phyloP scores from a whole-genome alignment of 2,888 invertebrate species.

The Cheilosia grossa region DNA sequence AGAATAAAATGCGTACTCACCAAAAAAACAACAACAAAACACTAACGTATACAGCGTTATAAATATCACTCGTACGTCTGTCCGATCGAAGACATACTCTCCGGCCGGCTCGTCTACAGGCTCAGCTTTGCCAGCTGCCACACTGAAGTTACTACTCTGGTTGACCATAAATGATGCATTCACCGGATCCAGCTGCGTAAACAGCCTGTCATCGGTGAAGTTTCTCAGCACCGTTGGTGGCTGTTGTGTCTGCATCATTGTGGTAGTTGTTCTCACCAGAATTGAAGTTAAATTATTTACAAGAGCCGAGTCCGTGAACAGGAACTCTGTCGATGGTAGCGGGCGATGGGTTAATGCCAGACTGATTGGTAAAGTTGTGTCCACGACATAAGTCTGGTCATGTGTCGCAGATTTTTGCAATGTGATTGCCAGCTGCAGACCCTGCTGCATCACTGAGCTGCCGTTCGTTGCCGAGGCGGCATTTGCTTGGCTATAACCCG shows the following conservation, averaged over 20 bases:
- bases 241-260: constrained; percentile 8
- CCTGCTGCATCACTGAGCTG: constrained; percentile 11
- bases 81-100: constrained; percentile 90
- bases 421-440: constrained; percentile 39
- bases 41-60: constrained; percentile 90
- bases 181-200: constrained; percentile 49
- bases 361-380: constrained; percentile 1
- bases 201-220: constrained; percentile 54
- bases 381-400: not conserved
- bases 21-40: constrained; percentile 92
- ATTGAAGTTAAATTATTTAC: constrained; percentile 51
- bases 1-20: constrained; percentile 85
- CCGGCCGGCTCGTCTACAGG: constrained; percentile 78
- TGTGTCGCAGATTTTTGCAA: constrained; percentile 24
- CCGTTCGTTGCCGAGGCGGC: constrained; percentile 50
- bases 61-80: constrained; percentile 89
- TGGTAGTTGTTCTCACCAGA: constrained; percentile 33
- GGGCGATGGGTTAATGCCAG: constrained; percentile 19
- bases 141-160: constrained; percentile 37
- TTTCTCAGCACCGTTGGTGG: constrained; percentile 10
- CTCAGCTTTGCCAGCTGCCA: constrained; percentile 15
- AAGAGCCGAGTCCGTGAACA: constrained; percentile 7
- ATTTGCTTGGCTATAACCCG: constrained; percentile 8
- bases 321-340: constrained; percentile 22
- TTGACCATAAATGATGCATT: constrained; percentile 53